Percentiles rank a stretch among this genome's conserved stretches.
Evolutionary conservation across 53 echinoderm and acorn worm genomes (phyloP).

Genomic region (Holothuria leucospilota): DNA sequence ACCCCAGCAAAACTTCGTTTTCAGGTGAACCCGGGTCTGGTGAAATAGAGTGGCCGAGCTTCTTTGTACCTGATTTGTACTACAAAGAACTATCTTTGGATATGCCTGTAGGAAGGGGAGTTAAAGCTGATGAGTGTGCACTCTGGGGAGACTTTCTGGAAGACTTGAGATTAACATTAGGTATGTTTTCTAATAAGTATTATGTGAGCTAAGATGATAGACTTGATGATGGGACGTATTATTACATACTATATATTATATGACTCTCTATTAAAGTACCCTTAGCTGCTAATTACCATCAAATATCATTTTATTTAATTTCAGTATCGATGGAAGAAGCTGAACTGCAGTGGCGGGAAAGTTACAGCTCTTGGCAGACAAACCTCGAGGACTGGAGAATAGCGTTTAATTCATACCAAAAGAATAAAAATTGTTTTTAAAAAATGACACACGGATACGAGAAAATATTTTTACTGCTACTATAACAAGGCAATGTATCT

Average conservation of each 20-base stretch:
- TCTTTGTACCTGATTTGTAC: not conserved
- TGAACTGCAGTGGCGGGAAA: slow-evolving; percentile 1
- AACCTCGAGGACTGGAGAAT: slow-evolving; percentile 13
- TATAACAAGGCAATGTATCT: too few species aligned
- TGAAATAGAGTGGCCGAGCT: slow-evolving; percentile 30
- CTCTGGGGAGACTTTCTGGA: slow-evolving; percentile 5
- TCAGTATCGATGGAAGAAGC: too few species aligned
- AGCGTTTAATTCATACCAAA: not conserved
- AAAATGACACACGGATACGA: too few species aligned
- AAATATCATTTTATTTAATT: too few species aligned
- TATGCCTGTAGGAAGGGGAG: not conserved
- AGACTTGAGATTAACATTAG: slow-evolving; percentile 7
- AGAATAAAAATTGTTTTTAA: not conserved
- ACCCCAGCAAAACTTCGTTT: not conserved
- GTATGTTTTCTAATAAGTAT: too few species aligned
- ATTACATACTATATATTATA: too few species aligned
- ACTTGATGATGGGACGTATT: too few species aligned
- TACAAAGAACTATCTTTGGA: slow-evolving; percentile 30
- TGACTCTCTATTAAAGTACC: too few species aligned
- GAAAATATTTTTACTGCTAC: too few species aligned
- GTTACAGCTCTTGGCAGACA: slow-evolving; percentile 4
- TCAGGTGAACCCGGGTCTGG: not conserved
- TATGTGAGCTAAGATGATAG: too few species aligned
- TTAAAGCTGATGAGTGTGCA: slow-evolving; percentile 10
- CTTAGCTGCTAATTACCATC: too few species aligned